A percentile compares a stretch with the other conserved stretches of the same genome.
These are phyloP conservation scores for Cephalopachus bancanus DNA, from an alignment of 2,797 vertebrate species.

Conservation along the genomic window DNA sequence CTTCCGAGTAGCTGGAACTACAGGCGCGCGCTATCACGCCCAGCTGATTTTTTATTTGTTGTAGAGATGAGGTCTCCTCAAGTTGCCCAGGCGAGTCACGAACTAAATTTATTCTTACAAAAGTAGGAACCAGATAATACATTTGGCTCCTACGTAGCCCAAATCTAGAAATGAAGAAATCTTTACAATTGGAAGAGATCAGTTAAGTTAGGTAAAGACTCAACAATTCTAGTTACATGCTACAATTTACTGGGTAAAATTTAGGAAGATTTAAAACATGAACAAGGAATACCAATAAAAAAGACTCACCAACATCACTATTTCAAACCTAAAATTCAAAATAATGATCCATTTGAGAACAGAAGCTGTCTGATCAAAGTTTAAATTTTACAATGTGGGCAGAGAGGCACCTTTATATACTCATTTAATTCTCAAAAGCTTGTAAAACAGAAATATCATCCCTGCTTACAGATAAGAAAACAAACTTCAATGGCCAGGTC, in stretches of 20 bases:
- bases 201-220: slow-evolving; percentile 41
- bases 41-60: too few relatives aligned
- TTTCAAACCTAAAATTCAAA: slow-evolving; percentile 57
- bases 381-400: slow-evolving; percentile 55
- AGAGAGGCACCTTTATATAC: neutral
- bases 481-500: neutral
- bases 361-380: slow-evolving; percentile 30
- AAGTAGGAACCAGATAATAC: neutral
- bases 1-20: too few relatives aligned
- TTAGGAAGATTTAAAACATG: slow-evolving; percentile 64
- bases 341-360: slow-evolving; percentile 51
- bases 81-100: too few relatives aligned
- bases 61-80: too few relatives aligned
- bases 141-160: slow-evolving; percentile 18
- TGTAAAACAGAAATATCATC: slow-evolving; percentile 29
- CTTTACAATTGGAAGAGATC: slow-evolving; percentile 15
- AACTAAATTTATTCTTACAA: slow-evolving; percentile 41
- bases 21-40: too few relatives aligned
- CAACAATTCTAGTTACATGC: slow-evolving; percentile 20
- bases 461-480: slow-evolving; percentile 54
- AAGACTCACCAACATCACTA: slow-evolving; percentile 15
- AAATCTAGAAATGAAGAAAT: slow-evolving; percentile 18
- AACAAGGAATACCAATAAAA: slow-evolving; percentile 53
- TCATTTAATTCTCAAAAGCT: slow-evolving; percentile 47
- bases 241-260: slow-evolving; percentile 36